Conservation (phyloP, 2,113 vertebrate genomes). For the Lepus europaeus region DNA sequence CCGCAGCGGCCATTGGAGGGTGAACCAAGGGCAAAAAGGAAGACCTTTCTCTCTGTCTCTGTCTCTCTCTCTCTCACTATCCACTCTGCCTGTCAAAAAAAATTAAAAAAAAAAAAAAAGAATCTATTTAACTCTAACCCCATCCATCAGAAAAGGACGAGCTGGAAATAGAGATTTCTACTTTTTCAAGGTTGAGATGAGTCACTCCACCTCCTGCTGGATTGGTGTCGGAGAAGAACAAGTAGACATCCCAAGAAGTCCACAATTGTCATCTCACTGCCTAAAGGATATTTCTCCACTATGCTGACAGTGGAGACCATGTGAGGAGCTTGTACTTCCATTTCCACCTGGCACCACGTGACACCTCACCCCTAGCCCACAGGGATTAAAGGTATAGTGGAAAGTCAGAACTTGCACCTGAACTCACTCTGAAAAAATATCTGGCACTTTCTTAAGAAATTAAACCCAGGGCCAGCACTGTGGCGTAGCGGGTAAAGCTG, state of each 20-base stretch:
- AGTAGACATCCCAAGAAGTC: background rate
- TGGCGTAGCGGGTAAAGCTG: too few relatives aligned
- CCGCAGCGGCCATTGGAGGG: too few relatives aligned
- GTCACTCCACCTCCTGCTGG: background rate
- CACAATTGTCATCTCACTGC: background rate
- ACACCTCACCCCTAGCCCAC: background rate
- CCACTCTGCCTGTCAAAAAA: too few relatives aligned
- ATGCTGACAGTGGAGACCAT: background rate
- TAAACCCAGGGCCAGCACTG: background rate
- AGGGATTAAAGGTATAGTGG: background rate
- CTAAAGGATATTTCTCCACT: background rate
- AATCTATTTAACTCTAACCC: background rate
- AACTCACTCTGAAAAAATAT: background rate
- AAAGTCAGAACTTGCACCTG: background rate
- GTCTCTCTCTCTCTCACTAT: too few relatives aligned
- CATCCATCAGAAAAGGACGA: background rate
- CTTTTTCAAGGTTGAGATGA: background rate
- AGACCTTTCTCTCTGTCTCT: too few relatives aligned
- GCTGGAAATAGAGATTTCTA: background rate
- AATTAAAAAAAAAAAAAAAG: background rate
- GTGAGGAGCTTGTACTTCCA: background rate
- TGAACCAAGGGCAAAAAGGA: too few relatives aligned
- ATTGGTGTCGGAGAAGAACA: background rate
- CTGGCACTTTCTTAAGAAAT: conserved; percentile 30
- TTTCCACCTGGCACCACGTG: background rate